A percentile compares a stretch with the other conserved stretches of the same genome.
These are phyloP conservation scores for Megaceryle alcyon DNA, from an alignment of 2,797 vertebrate genomes.

Conservation along the genomic window DNA sequence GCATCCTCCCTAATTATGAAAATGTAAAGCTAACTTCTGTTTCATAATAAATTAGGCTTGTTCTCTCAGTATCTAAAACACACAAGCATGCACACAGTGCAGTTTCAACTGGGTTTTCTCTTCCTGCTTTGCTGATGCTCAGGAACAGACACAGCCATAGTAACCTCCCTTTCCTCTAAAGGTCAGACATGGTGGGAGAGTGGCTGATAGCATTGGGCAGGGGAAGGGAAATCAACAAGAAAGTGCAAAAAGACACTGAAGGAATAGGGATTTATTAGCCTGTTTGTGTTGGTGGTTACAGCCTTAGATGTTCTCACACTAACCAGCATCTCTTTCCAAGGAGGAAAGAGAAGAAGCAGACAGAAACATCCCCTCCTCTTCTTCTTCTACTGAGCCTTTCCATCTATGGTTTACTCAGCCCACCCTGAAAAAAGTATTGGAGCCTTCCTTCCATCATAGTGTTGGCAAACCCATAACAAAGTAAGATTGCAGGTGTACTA, in stretches of 20 bases:
- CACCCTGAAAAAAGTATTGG: background rate
- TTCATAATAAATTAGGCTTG: conserved; percentile 69
- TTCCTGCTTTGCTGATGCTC: background rate
- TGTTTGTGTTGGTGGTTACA: background rate
- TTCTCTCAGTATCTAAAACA: background rate
- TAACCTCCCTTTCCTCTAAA: background rate
- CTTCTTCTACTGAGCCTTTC: background rate
- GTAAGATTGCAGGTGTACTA: background rate
- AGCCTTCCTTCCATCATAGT: background rate
- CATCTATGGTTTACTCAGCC: background rate
- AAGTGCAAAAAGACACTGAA: background rate
- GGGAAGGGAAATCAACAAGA: background rate
- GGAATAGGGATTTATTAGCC: background rate
- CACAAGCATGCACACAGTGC: background rate
- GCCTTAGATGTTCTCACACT: background rate
- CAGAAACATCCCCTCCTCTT: background rate
- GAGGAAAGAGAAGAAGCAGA: background rate
- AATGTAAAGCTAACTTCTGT: conserved; percentile 68
- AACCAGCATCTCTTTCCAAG: background rate
- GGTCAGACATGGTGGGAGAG: background rate
- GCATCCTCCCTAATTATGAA: conserved; percentile 76
- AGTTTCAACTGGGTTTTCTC: background rate
- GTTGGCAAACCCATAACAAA: accelerated
- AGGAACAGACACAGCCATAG: background rate
- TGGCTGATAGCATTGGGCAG: background rate